Conservation (phyloP, 2,113 vertebrate species). For the Cololabis saira region DNA sequence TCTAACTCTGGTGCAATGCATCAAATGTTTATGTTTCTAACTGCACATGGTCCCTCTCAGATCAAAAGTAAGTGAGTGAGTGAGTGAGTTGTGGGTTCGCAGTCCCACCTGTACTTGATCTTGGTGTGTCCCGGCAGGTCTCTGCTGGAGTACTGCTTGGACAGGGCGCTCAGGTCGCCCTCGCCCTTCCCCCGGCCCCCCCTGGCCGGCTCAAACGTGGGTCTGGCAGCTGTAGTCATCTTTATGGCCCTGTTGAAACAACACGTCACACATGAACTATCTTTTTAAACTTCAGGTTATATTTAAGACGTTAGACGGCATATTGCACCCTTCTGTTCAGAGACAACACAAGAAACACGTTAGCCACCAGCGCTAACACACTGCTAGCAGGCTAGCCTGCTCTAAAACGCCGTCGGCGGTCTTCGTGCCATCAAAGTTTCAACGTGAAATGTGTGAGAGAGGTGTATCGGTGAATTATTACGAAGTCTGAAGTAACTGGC, state of each 20-base stretch:
- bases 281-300: no score
- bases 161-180: conserved; percentile 95
- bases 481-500: rapidly evolving
- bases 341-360: conserved; percentile 4
- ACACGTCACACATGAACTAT: no score
- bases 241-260: conserved; percentile 56
- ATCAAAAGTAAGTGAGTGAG: no score
- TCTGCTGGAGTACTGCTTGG: conserved; percentile 97
- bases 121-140: conserved; percentile 97
- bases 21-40: no score
- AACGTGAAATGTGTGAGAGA: rapidly evolving
- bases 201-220: conserved; percentile 96
- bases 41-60: no score
- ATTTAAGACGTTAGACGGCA: no score
- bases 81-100: no score
- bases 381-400: conserved; percentile 16
- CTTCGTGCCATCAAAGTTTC: rapidly evolving
- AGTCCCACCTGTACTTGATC: conserved; percentile 95
- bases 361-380: conserved; percentile 26
- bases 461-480: rapidly evolving
- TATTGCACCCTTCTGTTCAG: no score
- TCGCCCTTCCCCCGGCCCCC: conserved; percentile 98
- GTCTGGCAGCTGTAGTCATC: conserved; percentile 97
- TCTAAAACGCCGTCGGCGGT: background rate
- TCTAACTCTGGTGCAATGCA: no score